Evolutionary conservation across 2,888 invertebrate species (phyloP).

Genomic region (Amphipyra berbera): DNA sequence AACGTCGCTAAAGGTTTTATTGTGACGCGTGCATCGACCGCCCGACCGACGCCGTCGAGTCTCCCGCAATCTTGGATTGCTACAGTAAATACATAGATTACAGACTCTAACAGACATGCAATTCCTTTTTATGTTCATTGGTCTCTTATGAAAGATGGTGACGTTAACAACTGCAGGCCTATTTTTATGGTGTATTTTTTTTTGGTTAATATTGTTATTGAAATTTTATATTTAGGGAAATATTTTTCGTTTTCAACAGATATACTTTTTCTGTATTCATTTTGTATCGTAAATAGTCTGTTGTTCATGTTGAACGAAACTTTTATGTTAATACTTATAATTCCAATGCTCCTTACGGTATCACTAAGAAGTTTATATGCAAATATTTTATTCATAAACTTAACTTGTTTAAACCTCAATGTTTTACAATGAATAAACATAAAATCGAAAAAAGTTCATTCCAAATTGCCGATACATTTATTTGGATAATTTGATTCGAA

Average conservation of each 20-base stretch:
- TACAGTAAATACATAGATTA: conserved; percentile 77
- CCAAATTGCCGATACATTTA: conserved; percentile 36
- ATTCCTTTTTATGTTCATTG: conserved; percentile 57
- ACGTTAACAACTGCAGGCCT: not conserved
- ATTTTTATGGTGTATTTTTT: conserved; percentile 28
- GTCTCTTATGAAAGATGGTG: conserved; percentile 7
- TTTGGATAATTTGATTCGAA: conserved; percentile 51
- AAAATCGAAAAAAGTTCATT: conserved; percentile 37
- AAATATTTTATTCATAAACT: conserved; percentile 42
- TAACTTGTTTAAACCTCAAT: conserved; percentile 37
- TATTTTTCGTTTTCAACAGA: too few species aligned
- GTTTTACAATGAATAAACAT: conserved; percentile 37
- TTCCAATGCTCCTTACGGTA: too few species aligned
- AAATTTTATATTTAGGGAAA: too few species aligned
- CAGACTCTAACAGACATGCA: conserved; percentile 64
- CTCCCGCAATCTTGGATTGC: conserved; percentile 79
- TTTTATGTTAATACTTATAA: too few species aligned
- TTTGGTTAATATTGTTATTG: too few species aligned
- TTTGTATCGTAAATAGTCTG: not conserved
- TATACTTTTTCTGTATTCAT: too few species aligned
- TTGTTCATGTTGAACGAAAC: not conserved
- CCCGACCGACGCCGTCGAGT: conserved; percentile 80
- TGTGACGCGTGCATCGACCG: conserved; percentile 82
- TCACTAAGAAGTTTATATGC: not conserved
- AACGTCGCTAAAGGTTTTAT: conserved; percentile 61